Percentiles rank a stretch among this genome's conserved stretches.
phyloP scores from a whole-genome alignment of 2,888 invertebrate species.

The Magallana nippona region DNA sequence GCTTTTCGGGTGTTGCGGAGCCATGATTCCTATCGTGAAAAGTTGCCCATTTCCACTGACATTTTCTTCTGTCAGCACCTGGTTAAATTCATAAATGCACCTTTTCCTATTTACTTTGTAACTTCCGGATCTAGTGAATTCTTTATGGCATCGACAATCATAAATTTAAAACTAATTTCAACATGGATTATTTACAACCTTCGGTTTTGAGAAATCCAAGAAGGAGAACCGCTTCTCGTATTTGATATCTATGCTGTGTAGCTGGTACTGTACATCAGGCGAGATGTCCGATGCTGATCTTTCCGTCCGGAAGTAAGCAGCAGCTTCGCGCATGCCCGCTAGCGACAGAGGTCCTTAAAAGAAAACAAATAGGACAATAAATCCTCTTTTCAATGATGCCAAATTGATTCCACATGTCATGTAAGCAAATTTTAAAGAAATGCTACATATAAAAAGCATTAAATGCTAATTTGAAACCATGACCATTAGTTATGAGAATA shows the following conservation, averaged over 20 bases:
- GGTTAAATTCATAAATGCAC: no score
- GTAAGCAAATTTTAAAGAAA: no score
- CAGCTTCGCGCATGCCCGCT: constrained; percentile 40
- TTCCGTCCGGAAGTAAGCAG: constrained; percentile 44
- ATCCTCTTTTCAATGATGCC: no score
- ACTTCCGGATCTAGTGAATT: no score
- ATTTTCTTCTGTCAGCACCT: constrained; percentile 1
- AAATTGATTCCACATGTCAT: no score
- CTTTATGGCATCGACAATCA: no score
- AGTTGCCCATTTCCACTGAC: constrained; percentile 4
- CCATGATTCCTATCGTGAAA: constrained; percentile 43
- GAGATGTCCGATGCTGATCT: constrained; percentile 4
- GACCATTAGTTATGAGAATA: no score
- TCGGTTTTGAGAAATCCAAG: constrained; percentile 25
- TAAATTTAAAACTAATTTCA: no score
- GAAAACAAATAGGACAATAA: no score
- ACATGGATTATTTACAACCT: constrained; percentile 12
- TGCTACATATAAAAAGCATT: no score
- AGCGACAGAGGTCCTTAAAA: constrained; percentile 34
- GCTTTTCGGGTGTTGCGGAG: constrained; percentile 84
- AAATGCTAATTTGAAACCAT: no score
- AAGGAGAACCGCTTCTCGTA: constrained; percentile 40
- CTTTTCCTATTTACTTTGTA: no score
- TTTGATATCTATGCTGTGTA: constrained; percentile 39
- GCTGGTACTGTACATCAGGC: constrained; percentile 44